Evolutionary conservation across 2,113 vertebrate species (phyloP).

Genomic region (Misgurnus anguillicaudatus): DNA sequence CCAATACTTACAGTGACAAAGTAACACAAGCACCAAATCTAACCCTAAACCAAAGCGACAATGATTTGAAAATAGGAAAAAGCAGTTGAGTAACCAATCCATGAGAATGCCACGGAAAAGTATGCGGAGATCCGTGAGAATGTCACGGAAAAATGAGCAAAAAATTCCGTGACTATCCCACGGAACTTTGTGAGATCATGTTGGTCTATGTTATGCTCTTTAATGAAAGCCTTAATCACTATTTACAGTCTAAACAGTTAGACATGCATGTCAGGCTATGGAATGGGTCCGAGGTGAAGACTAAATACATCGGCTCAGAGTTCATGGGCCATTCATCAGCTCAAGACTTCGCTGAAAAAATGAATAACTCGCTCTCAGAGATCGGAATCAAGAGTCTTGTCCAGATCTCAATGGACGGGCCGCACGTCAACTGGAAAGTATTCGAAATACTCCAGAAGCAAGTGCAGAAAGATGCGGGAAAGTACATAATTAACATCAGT

Average conservation of each 20-base stretch:
- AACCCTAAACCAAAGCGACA: too few species aligned
- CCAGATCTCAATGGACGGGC: slow-evolving; percentile 40
- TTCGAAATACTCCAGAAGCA: slow-evolving; percentile 17
- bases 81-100: too few species aligned
- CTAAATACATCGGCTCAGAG: slow-evolving; percentile 43
- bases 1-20: too few species aligned
- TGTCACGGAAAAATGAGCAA: too few species aligned
- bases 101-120: too few species aligned
- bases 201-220: too few species aligned
- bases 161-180: too few species aligned
- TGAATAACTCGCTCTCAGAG: slow-evolving; percentile 36
- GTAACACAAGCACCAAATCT: too few species aligned
- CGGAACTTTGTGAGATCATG: too few species aligned
- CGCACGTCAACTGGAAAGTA: slow-evolving; percentile 33
- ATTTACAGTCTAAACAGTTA: slow-evolving; percentile 44
- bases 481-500: slow-evolving; percentile 21
- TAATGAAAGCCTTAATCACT: slow-evolving; percentile 36
- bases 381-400: slow-evolving; percentile 30
- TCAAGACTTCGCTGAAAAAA: slow-evolving; percentile 28
- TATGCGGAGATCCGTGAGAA: too few species aligned
- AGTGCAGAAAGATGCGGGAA: slow-evolving; percentile 12
- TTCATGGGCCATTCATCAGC: slow-evolving; percentile 39
- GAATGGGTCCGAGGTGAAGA: slow-evolving; percentile 26
- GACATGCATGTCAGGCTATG: slow-evolving; percentile 39
- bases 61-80: too few species aligned